phyloP scores from a whole-genome alignment of 2,113 vertebrate species.

The Podocnemis expansa region DNA sequence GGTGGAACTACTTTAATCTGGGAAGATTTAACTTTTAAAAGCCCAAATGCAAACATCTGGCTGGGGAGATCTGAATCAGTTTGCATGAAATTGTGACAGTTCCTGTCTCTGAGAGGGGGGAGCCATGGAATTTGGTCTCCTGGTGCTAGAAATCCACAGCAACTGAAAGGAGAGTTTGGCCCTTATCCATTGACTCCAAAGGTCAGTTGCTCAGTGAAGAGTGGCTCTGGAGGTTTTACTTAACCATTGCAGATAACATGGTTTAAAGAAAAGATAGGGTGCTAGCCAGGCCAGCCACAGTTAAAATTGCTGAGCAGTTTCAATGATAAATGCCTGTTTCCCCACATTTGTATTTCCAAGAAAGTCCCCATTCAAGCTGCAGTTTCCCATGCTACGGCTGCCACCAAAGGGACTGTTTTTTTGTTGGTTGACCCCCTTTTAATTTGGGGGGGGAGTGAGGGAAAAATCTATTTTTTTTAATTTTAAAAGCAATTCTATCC shows the following conservation, averaged over 20 bases:
- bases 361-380: not conserved
- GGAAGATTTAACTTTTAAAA: not conserved
- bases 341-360: not conserved
- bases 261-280: not conserved
- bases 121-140: not conserved
- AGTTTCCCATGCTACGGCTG: not conserved
- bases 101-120: not conserved
- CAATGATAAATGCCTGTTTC: not conserved
- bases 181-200: not conserved
- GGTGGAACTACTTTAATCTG: not conserved
- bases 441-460: not conserved
- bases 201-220: not conserved
- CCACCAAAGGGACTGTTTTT: not conserved
- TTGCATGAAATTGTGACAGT: not conserved
- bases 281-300: not conserved
- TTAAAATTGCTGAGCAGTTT: not conserved
- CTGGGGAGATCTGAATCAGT: not conserved
- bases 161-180: not conserved
- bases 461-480: not conserved
- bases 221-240: not conserved
- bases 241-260: not conserved
- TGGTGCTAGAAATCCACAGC: not conserved
- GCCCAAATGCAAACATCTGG: not conserved
- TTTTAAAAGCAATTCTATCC: not conserved
- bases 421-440: not conserved